A percentile compares a stretch with the other conserved stretches of the same genome.
These are phyloP conservation scores for Holocentrus rufus DNA, from an alignment of 2,797 vertebrate species.

Conservation along the genomic window DNA sequence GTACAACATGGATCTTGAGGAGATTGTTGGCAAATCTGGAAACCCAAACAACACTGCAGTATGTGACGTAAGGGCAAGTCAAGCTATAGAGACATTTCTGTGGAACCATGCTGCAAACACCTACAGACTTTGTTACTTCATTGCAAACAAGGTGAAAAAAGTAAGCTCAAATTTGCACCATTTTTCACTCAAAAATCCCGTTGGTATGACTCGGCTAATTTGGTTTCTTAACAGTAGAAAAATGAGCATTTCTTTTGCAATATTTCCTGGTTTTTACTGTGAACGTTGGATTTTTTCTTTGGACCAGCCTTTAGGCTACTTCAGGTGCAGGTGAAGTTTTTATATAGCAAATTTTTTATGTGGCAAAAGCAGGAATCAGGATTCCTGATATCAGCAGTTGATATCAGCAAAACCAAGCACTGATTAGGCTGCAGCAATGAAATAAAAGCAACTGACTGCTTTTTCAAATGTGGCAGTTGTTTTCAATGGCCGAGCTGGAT, in stretches of 20 bases:
- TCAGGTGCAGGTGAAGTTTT: constrained; percentile 37
- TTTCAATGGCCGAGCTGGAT: constrained; percentile 57
- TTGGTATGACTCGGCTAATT: neutral
- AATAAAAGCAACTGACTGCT: constrained; percentile 46
- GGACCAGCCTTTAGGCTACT: constrained; percentile 19
- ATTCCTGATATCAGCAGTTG: no score
- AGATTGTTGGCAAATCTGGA: neutral
- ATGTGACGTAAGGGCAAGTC: neutral
- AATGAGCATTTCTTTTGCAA: neutral
- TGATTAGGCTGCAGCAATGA: constrained; percentile 52
- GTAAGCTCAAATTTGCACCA: no score
- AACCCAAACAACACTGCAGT: neutral
- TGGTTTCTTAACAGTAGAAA: neutral
- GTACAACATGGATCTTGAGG: neutral
- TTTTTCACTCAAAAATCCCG: neutral
- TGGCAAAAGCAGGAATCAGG: no score
- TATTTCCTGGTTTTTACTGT: neutral
- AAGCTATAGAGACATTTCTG: neutral
- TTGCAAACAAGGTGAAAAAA: neutral
- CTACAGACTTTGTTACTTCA: neutral
- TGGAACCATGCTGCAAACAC: neutral
- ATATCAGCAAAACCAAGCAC: neutral
- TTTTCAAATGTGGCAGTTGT: constrained; percentile 68
- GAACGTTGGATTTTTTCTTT: constrained; percentile 3
- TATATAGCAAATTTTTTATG: constrained; percentile 7